A percentile compares a stretch with the other conserved stretches of the same genome.
Conservation (phyloP, 2,113 vertebrate species). For the Strix uralensis region DNA sequence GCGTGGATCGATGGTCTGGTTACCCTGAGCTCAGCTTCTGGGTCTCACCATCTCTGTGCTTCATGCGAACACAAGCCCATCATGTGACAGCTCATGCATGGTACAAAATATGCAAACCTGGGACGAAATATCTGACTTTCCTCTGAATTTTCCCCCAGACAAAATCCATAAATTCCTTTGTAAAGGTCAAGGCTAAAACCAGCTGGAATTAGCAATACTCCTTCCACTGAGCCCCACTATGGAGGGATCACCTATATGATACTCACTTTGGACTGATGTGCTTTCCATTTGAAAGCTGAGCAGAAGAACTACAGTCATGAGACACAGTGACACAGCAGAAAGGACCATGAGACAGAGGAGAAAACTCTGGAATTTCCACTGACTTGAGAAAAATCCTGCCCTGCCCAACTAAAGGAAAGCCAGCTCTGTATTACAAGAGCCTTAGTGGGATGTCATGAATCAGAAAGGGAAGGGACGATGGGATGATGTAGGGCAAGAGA, state of each 20-base stretch:
- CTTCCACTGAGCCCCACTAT: neutral
- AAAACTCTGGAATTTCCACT: neutral
- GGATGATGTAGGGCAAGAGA: neutral
- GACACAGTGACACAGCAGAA: neutral
- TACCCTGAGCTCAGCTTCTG: neutral
- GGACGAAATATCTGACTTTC: neutral
- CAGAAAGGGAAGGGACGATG: neutral
- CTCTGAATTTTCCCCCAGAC: accelerated
- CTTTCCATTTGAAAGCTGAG: neutral
- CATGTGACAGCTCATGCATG: neutral
- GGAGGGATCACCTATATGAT: neutral
- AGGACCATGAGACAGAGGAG: neutral
- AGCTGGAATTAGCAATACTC: neutral
- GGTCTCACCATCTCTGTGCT: neutral
- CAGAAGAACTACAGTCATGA: neutral
- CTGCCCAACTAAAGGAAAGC: neutral
- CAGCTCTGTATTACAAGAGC: neutral
- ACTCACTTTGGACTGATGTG: neutral
- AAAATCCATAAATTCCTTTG: neutral
- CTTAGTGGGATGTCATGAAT: neutral
- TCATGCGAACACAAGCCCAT: accelerated
- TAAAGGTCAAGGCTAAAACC: neutral
- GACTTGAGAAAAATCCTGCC: neutral
- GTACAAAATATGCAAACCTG: neutral
- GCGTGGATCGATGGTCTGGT: accelerated